These are phyloP conservation scores for Cephus pulcher DNA, from an alignment of 2,888 invertebrate species.

Conservation along the genomic window DNA sequence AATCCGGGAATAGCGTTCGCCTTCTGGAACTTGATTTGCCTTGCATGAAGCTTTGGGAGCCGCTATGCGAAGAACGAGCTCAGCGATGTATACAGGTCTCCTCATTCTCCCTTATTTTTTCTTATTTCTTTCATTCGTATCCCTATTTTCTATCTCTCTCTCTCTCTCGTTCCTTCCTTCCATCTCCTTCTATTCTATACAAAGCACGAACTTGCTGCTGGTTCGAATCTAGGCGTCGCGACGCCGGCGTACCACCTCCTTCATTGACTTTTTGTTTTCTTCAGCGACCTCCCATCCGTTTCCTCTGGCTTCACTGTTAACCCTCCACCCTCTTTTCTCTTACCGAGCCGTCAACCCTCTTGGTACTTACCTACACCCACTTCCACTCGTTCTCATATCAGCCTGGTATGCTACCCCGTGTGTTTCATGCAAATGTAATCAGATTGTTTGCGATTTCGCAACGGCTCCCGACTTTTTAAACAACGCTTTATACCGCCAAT, in stretches of 20 bases:
- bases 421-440: constrained; percentile 56
- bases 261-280: constrained; percentile 38
- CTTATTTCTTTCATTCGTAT: constrained; percentile 8
- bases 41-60: constrained; percentile 62
- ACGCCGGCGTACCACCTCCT: constrained; percentile 32
- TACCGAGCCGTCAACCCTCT: constrained; percentile 7
- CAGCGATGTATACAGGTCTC: constrained; percentile 36
- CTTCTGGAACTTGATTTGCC: constrained; percentile 62
- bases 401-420: constrained; percentile 33
- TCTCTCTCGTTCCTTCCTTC: constrained; percentile 12
- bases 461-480: constrained; percentile 6
- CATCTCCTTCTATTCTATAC: not conserved
- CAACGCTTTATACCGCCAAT: not conserved
- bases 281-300: constrained; percentile 20
- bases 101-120: constrained; percentile 16
- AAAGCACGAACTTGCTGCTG: not conserved
- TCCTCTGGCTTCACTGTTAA: not conserved
- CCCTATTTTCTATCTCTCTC: constrained; percentile 7
- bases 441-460: constrained; percentile 49
- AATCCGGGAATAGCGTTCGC: constrained; percentile 56
- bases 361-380: constrained; percentile 2
- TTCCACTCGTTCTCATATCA: constrained; percentile 33
- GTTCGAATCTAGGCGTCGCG: constrained; percentile 41
- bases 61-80: constrained; percentile 46
- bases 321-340: constrained; percentile 19